Base-by-base conservation (phyloP, 2,113 vertebrate genomes). In the Arvicanthis niloticus region DNA sequence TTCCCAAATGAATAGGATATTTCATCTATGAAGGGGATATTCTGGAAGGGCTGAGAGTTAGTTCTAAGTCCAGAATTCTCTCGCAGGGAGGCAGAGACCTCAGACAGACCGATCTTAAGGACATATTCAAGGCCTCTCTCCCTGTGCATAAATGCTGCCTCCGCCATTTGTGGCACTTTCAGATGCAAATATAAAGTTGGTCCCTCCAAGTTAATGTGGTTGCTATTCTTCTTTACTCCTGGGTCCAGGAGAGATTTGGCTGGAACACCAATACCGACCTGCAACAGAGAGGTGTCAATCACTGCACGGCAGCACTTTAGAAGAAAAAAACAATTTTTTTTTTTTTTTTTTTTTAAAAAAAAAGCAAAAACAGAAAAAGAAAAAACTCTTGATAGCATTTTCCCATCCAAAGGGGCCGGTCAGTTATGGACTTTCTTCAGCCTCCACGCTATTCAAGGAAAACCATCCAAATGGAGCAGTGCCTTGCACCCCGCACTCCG, bases 391-490 rank as follows among this genome's bases (percentile, higher is more conserved):
- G 51, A n/a, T 73, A 80, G 68, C 37, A 16, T 85, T 91, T 89
- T 53, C 87, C 78, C 48, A 70, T 88, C 97, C 68, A 1, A 70
- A 90, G 75, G 75, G 68, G 94, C 82, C 75, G 58, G 81, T 97
- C 91, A 70, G 94, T 93, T 94, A 89, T 11, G 86, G 95, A 75
- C 78, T 95, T 93, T 93, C 68, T 96, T 85, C n/a, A 9, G 67
- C n/a, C 34, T 95, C 56, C 40, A 1, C 24, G 40, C 84, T 95
- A 76, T 82, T 96, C 95, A 95, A 65, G 76, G 51, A 53, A 91
- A 97, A 93, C 34, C 82, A 93, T n/a, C 80, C 67, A 65, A 31
- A 91, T 3, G 87, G 92, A 94, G 94, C 72, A 1, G 7, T 26
- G 9, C 37, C 5, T 42, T 24, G 1, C 65, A 68, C 73, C 73